Conservation (phyloP, 2,888 invertebrate genomes). For the Cynaeus angustus region DNA sequence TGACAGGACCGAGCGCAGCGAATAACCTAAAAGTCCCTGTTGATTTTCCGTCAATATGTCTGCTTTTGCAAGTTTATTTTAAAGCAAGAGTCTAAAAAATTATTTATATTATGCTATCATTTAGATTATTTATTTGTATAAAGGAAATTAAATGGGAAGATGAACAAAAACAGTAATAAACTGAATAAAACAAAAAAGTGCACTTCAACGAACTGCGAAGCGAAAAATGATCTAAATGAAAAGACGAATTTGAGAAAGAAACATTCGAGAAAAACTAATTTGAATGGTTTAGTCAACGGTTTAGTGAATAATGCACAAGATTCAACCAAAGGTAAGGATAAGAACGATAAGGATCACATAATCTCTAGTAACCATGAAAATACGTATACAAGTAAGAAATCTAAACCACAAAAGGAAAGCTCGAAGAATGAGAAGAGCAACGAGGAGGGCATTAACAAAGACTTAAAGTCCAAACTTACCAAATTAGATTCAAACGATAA, state of each 20-base stretch:
- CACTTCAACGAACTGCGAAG: conserved; percentile 55
- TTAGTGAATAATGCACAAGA: conserved; percentile 44
- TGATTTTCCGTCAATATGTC: conserved; percentile 58
- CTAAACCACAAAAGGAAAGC: conserved; percentile 49
- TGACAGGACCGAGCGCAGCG: conserved; percentile 28
- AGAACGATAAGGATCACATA: conserved; percentile 21
- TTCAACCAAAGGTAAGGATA: conserved; percentile 32
- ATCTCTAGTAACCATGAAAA: conserved; percentile 34
- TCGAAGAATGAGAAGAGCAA: conserved; percentile 54
- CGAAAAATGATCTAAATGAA: conserved; percentile 48
- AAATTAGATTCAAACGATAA: conserved; percentile 61
- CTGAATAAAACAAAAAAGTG: conserved; percentile 60
- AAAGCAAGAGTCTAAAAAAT: conserved; percentile 37
- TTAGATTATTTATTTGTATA: conserved; percentile 34
- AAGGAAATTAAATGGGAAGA: conserved; percentile 51
- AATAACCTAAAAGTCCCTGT: conserved; percentile 58
- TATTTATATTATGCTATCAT: conserved; percentile 42
- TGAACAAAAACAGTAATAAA: conserved; percentile 59
- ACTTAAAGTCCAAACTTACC: conserved; percentile 56
- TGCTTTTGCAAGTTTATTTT: conserved; percentile 47
- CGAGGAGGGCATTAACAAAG: conserved; percentile 54
- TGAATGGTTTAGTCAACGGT: conserved; percentile 62
- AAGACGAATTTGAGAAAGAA: conserved; percentile 50
- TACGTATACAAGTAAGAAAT: conserved; percentile 45
- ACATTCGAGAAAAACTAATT: conserved; percentile 48